Percentiles rank a stretch among this genome's conserved stretches.
Conservation (phyloP, 2,797 vertebrate species). For the Phrynocephalus forsythii region DNA sequence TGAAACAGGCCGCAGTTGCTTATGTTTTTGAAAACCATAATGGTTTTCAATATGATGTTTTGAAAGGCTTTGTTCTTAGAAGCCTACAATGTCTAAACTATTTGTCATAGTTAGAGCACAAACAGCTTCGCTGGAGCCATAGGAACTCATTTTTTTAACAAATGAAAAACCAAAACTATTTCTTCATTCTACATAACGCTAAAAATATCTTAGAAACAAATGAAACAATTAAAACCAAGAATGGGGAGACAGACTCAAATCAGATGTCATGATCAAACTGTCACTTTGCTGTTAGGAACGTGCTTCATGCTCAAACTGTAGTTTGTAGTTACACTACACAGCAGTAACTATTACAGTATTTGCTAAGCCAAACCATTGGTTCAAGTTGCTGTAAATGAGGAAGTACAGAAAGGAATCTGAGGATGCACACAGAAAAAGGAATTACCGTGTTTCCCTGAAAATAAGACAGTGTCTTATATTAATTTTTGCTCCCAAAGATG, state of each 20-base stretch:
- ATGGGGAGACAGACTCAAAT: constrained; percentile 19
- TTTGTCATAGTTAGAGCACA: constrained; percentile 39
- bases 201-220: constrained; percentile 46
- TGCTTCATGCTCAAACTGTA: not conserved
- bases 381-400: not conserved
- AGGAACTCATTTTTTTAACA: constrained; percentile 45
- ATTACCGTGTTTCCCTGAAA: not conserved
- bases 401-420: not conserved
- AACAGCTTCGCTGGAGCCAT: constrained; percentile 32
- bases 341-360: not conserved
- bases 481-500: too few species aligned
- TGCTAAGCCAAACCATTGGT: not conserved
- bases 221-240: constrained; percentile 52
- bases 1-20: constrained; percentile 1
- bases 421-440: not conserved
- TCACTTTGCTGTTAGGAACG: not conserved
- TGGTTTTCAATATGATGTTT: not conserved
- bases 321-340: not conserved
- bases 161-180: constrained; percentile 43
- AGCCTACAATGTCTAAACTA: not conserved
- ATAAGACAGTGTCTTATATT: too few species aligned
- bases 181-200: constrained; percentile 31
- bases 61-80: constrained; percentile 6
- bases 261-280: constrained; percentile 11
- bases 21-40: not conserved